A percentile compares a stretch with the other conserved stretches of the same genome.
Conservation (phyloP, 2,797 vertebrate species). For the Microctenopoma lineatum region DNA sequence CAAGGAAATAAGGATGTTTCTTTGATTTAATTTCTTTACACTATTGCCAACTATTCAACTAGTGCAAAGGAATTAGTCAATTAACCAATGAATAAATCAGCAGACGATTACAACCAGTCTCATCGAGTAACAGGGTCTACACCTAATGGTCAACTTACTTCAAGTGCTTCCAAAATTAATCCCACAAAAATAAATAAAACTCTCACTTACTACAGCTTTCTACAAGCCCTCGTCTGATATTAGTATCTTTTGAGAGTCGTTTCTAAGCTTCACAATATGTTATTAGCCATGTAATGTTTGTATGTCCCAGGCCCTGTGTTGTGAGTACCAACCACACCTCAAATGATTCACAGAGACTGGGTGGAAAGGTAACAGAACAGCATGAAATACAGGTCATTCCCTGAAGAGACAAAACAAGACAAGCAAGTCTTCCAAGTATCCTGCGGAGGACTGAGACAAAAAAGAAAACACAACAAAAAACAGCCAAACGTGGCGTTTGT, state of each 20-base stretch:
- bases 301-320: conserved; percentile 18
- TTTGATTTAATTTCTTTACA: too few species aligned
- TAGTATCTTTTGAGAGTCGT: conserved; percentile 36
- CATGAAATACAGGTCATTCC: conserved; percentile 72
- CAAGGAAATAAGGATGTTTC: too few species aligned
- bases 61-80: too few species aligned
- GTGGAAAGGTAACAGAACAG: conserved; percentile 43
- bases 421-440: conserved; percentile 71
- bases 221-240: conserved; percentile 22
- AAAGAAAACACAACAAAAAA: conserved; percentile 4
- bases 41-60: too few species aligned
- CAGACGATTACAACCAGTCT: too few species aligned
- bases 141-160: too few species aligned
- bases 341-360: conserved; percentile 49
- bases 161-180: too few species aligned
- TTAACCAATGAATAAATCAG: too few species aligned
- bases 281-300: conserved; percentile 34
- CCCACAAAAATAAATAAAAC: too few species aligned
- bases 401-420: conserved; percentile 71
- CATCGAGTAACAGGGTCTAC: too few species aligned
- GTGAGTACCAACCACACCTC: conserved; percentile 66
- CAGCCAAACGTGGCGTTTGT: conserved; percentile 18
- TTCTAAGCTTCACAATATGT: conserved; percentile 17
- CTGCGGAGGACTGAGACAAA: conserved; percentile 21
- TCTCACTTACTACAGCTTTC: not conserved